Base-by-base conservation (phyloP, 1,140 invertebrate species). In the Acyrthosiphon pisum region DNA sequence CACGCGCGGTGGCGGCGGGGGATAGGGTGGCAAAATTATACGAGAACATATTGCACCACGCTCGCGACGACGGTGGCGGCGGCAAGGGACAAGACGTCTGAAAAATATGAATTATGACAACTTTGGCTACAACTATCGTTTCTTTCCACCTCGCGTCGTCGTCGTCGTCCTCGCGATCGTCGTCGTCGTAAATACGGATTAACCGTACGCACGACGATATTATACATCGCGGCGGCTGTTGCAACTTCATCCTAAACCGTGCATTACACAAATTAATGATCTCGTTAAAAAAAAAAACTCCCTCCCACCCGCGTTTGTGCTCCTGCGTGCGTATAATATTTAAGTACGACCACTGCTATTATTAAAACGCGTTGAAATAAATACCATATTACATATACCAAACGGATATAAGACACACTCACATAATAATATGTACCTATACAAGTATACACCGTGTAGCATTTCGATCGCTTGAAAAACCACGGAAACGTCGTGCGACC, bases 71-170 rank as follows among this genome's bases (percentile, higher is more conserved):
- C 30, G 60, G 30, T 11, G 30, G 26, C 30, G 30, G 60, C 1
- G 60, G 60, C 30, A 76, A 76, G 60, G 60, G 60, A 76, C 60
- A 76, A 76, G 60, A n/a, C 30, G 76, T 41, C 89, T 93, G 37
- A 84, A 83, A 92, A 93, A 86, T 93, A 93, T 93, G 91, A 93
- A 86, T 93, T 93, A 93, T 93, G 91, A 93, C 81, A 86, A 93
- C 90, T 92, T 92, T 83, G 90, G 81, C 91, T 84, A 53, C 35
- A 11, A 44, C 48, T 86, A 84, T 83, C 46, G 41, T 76, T 92
- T 92, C 41, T 91, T 30, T n/a, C n/a, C 44, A n/a, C 37, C 37
- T 26, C 41, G 23, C 50, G 6, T 23, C 44, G 44, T 18, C 35
- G 22, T 50, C 44, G 44, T 50, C 18, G 30, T 88, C 30, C 30